A percentile compares a stretch with the other conserved stretches of the same genome.
These are phyloP conservation scores for Lepeophtheirus nordmannii DNA, from an alignment of 2,888 invertebrate species.

Conservation along the genomic window DNA sequence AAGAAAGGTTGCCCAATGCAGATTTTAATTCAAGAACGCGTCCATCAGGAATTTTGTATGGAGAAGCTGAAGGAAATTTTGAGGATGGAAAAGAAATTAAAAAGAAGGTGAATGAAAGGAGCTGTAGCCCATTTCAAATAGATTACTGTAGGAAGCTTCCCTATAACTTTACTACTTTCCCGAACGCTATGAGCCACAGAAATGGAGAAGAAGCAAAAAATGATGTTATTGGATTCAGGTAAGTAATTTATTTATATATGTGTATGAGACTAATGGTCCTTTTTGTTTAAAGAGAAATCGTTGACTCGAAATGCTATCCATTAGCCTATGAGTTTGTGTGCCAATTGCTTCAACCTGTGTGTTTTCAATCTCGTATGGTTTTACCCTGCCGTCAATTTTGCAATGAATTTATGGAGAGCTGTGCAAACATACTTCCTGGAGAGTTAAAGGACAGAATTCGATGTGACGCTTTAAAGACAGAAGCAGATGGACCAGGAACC, in stretches of 20 bases:
- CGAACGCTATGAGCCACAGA: constrained; percentile 19
- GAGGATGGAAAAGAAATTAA: too few species aligned
- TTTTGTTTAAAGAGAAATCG: constrained; percentile 36
- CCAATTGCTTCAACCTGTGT: constrained; percentile 65
- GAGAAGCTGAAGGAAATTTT: too few species aligned
- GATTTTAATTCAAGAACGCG: background rate
- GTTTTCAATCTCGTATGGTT: constrained; percentile 33
- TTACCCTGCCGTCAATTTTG: constrained; percentile 19
- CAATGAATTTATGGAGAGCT: constrained; percentile 15
- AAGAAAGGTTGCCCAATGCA: constrained; percentile 31
- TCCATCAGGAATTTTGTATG: background rate
- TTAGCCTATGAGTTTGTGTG: constrained; percentile 79
- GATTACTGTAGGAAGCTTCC: constrained; percentile 17
- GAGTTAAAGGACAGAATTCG: constrained; percentile 8
- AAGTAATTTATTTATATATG: background rate
- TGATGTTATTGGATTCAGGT: constrained; percentile 13
- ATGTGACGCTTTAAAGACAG: constrained; percentile 6
- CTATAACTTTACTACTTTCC: constrained; percentile 18
- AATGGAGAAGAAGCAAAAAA: constrained; percentile 10
- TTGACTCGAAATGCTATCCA: constrained; percentile 75
- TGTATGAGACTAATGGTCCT: background rate
- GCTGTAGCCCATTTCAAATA: background rate
- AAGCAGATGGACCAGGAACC: constrained; percentile 23
- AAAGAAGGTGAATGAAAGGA: background rate
- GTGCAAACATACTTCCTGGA: constrained; percentile 14